A percentile compares a stretch with the other conserved stretches of the same genome.
Conservation (phyloP, 1,140 invertebrate genomes). For the Diabrotica virgifera region DNA sequence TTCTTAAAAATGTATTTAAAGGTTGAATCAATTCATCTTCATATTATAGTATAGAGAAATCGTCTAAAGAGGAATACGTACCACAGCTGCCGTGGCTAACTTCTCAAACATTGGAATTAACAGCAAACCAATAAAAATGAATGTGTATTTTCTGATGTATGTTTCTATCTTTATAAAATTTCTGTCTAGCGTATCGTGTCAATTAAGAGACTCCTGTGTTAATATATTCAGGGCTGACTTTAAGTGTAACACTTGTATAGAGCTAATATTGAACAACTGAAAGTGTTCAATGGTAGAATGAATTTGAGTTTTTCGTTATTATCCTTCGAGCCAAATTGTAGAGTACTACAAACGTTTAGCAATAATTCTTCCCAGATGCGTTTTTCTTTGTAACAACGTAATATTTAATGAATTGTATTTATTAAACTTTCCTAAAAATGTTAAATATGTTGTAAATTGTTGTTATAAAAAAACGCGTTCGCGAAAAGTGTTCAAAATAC, state of each 20-base stretch:
- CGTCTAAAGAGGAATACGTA: too few species aligned
- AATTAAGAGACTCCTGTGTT: background rate
- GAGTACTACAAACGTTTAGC: background rate
- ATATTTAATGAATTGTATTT: too few species aligned
- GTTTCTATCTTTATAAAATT: background rate
- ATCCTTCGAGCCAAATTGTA: background rate
- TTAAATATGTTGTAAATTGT: too few species aligned
- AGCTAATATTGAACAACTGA: background rate
- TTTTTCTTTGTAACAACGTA: background rate
- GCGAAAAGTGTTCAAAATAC: too few species aligned
- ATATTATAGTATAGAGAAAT: too few species aligned
- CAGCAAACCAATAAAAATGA: too few species aligned
- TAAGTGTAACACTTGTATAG: background rate
- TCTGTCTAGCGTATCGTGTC: background rate
- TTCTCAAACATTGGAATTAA: too few species aligned
- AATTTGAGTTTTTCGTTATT: conserved; percentile 4
- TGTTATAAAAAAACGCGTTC: background rate
- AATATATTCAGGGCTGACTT: background rate
- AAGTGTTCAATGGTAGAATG: background rate
- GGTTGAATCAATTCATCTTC: too few species aligned
- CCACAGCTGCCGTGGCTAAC: too few species aligned
- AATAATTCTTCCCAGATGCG: background rate
- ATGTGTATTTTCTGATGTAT: too few species aligned
- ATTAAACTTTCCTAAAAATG: too few species aligned
- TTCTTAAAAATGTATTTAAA: too few species aligned